These are phyloP conservation scores for Drosophila suboccidentalis DNA, from an alignment of 2,888 invertebrate species.

Conservation along the genomic window DNA sequence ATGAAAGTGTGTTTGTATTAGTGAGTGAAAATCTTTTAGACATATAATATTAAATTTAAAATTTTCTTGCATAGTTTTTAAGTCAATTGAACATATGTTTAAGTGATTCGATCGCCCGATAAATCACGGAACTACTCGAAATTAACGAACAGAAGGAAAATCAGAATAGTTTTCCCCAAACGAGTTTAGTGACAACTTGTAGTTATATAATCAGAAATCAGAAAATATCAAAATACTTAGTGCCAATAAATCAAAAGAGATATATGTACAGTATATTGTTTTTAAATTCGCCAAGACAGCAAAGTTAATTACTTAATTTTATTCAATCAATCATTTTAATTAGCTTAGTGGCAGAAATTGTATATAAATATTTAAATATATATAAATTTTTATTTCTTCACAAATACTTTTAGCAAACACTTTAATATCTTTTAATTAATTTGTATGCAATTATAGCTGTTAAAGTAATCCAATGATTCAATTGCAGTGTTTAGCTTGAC, in stretches of 20 bases:
- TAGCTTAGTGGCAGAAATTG: background rate
- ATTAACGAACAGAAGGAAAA: background rate
- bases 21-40: too few relatives aligned
- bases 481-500: slow-evolving; percentile 4
- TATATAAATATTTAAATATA: background rate
- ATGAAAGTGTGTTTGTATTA: too few relatives aligned
- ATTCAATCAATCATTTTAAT: background rate
- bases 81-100: background rate
- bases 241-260: background rate
- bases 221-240: background rate
- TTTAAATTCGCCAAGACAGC: background rate
- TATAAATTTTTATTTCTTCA: background rate
- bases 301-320: background rate
- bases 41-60: background rate
- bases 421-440: background rate
- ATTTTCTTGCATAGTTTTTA: background rate
- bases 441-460: background rate
- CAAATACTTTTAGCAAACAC: background rate
- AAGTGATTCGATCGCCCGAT: background rate
- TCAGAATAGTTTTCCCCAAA: background rate
- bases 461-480: slow-evolving; percentile 1
- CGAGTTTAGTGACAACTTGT: background rate
- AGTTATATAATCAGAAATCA: too few relatives aligned
- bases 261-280: too few relatives aligned
- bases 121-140: background rate